phyloP scores from a whole-genome alignment of 2,888 invertebrate genomes.

The Heliconius sara region DNA sequence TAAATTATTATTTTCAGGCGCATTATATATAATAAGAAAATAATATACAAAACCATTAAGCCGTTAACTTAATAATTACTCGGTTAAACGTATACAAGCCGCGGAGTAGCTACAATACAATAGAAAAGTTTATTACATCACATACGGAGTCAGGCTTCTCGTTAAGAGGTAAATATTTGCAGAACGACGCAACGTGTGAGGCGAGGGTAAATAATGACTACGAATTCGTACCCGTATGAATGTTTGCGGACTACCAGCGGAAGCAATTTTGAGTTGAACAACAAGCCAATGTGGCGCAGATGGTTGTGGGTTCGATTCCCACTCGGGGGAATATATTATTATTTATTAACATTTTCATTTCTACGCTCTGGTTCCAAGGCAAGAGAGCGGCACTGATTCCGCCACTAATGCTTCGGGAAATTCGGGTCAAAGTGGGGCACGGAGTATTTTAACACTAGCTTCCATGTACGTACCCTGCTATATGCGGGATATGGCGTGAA shows the following conservation, averaged over 20 bases:
- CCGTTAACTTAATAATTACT: slow-evolving; percentile 57
- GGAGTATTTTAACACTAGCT: no score
- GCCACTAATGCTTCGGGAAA: no score
- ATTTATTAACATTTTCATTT: no score
- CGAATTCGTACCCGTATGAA: slow-evolving; percentile 72
- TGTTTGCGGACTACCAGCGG: slow-evolving; percentile 78
- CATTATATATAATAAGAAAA: background rate
- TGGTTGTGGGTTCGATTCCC: no score
- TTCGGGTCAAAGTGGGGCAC: no score
- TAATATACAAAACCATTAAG: slow-evolving; percentile 54
- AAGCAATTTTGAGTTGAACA: slow-evolving; percentile 81
- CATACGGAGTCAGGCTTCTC: slow-evolving; percentile 78
- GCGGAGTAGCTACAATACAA: slow-evolving; percentile 67
- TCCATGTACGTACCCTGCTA: no score
- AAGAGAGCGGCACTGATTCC: no score
- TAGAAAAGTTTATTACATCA: slow-evolving; percentile 78
- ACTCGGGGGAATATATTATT: no score
- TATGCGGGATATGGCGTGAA: no score
- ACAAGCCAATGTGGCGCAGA: slow-evolving; percentile 48
- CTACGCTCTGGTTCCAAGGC: no score
- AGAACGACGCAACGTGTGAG: slow-evolving; percentile 68
- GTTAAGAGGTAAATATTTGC: slow-evolving; percentile 80
- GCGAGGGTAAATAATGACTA: slow-evolving; percentile 78
- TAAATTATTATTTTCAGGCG: background rate
- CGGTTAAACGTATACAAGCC: slow-evolving; percentile 59